Base-by-base conservation (phyloP, 2,113 vertebrate species). In the Poeciliopsis turrubarensis region DNA sequence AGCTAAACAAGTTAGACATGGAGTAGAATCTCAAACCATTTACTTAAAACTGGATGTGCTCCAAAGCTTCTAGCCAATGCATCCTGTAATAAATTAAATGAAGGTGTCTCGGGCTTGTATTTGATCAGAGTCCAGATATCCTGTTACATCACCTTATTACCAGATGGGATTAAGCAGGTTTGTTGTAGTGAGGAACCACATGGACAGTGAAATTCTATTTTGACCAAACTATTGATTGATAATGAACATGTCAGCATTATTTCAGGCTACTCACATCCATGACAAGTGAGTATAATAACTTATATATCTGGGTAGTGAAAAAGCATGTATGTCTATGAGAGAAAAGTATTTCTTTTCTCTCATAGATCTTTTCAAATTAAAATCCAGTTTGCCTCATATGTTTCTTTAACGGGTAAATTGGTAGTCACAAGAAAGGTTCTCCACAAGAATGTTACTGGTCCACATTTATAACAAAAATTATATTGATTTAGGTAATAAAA, bases 61-160 rank as follows among this genome's bases (percentile, higher is more conserved):
- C 61, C 62, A 73, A 65, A 26, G 30, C 9, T 79, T 34, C 65
- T 9, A 9, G 65, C 57, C 31, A 32, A 31, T 72, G 39, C 29
- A 61, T 30, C 60, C 30, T 25, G 44, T 57, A 37, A 14, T 64
- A 4, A 81, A 78, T 75, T 72, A 65, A 77, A 61, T 51, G 13
- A 77, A 72, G 70, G 22, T 39, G 64, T 71, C 73, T 67, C 34
- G n/a, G 25, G 51, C 66, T 77, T 72, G 61, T 73, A 69, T 68
- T 75, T 64, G 61, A 61, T 31, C 32, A 17, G 41, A 57, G 17
- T 34, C 19, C 12, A 70, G 14, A 68, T 31, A 65, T 61, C 25
- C 60, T 5, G 7, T 44, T 76, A 29, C 69, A 51, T 37, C 51
- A 34, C n/a, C 69, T 60, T 27, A 30, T 44, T 37, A 60, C 44